phyloP scores from a whole-genome alignment of 2,888 invertebrate species.

The Oscheius sp. region DNA sequence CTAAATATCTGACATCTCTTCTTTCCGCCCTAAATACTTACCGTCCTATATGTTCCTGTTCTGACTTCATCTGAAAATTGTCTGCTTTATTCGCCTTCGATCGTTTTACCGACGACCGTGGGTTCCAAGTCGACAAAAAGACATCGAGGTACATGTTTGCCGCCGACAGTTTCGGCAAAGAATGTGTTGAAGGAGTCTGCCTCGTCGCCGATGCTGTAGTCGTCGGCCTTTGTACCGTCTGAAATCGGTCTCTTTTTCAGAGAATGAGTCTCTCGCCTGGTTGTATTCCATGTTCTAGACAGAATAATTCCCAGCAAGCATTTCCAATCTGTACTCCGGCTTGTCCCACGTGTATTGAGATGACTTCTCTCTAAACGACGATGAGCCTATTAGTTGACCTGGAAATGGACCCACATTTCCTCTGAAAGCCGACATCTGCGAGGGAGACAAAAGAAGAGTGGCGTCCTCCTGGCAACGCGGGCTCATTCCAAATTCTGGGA shows the following conservation, averaged over 20 bases:
- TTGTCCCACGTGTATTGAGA: constrained; percentile 56
- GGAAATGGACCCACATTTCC: constrained; percentile 1
- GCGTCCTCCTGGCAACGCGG: constrained; percentile 17
- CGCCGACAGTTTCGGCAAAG: constrained; percentile 84
- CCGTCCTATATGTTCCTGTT: not conserved
- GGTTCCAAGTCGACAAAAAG: constrained; percentile 66
- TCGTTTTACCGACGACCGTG: constrained; percentile 69
- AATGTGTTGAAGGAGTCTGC: constrained; percentile 90
- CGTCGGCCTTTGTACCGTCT: constrained; percentile 59
- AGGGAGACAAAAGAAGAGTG: not conserved
- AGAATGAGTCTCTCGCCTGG: constrained; percentile 72
- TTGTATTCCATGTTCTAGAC: constrained; percentile 77
- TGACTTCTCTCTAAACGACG: constrained; percentile 56
- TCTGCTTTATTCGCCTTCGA: too few relatives aligned
- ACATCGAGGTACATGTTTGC: constrained; percentile 74
- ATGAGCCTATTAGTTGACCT: not conserved
- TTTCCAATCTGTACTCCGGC: constrained; percentile 73
- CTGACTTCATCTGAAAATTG: constrained; percentile 73
- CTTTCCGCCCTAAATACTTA: too few relatives aligned
- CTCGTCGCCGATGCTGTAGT: constrained; percentile 75
- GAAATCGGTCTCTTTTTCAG: too few relatives aligned
- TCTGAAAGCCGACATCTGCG: constrained; percentile 2
- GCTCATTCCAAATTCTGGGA: not conserved
- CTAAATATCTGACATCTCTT: too few relatives aligned
- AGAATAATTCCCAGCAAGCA: constrained; percentile 78